Base-by-base conservation (phyloP, 2,888 invertebrate species). In the Byasa hedistus region DNA sequence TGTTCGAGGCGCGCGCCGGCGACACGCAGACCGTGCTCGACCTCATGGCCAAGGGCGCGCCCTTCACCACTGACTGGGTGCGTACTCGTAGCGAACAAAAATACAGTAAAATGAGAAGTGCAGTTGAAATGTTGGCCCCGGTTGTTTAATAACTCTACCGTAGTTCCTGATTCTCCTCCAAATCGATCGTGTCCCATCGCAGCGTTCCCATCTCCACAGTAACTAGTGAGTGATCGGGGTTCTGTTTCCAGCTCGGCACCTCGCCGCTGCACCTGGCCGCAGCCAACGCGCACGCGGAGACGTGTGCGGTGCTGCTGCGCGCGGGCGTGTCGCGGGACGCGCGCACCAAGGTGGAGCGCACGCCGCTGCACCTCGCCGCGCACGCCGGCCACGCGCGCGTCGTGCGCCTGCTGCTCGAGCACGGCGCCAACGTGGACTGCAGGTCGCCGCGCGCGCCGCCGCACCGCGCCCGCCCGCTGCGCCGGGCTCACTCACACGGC, bases 21-120 rank as follows among this genome's bases (percentile, higher is more conserved):
- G 95, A 97, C 82, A 94, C 96, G 4, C 93, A 94, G 68, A 93
- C 94, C 71, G 96, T 98, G 24, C 93, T 95, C 68, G 93, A 94
- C 57, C 93, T 98, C 68, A 94, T 98, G 93, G 94, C 94, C 36
- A 94, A 95, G 84, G 98, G 98, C 59, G 98, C 98, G 58, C 97
- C 98, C 32, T 98, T 98, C 79, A 96, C 96, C 15, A 95, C 98
- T 3, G 98, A 98, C 86, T 98, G 98, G 97, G 97, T 97, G 88
- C 79, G 70, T 64, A 17, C 3, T 17, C 2, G 17, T 44, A 15
- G 4, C 2, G 17, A 44, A 19, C 17, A 15, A n/a, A n/a, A n/a
- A n/a, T n/a, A 10, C 32, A 32, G 32, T 10, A 32, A 7, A 10
- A 32, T 32, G 32, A 7, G 32, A 32, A 7, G 32, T 10, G 32